A percentile compares a stretch with the other conserved stretches of the same genome.
phyloP scores from a whole-genome alignment of 2,888 invertebrate species.

The Oscheius sp. region DNA sequence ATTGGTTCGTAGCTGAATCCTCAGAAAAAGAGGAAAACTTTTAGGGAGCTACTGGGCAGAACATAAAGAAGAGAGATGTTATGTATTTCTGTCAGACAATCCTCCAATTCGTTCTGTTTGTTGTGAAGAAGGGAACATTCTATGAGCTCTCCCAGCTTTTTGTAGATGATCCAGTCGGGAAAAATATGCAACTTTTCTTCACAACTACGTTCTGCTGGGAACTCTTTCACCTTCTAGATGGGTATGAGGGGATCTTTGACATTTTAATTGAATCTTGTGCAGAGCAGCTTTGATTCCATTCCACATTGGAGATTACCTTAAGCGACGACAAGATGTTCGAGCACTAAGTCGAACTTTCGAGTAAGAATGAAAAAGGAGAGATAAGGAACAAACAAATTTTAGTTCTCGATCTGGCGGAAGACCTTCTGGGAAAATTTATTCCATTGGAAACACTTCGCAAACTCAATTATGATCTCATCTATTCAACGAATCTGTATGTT shows the following conservation, averaged over 20 bases:
- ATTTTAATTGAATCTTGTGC: background rate
- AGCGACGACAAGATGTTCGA: background rate
- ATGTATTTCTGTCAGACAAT: constrained; percentile 16
- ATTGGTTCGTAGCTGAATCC: background rate
- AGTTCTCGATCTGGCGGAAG: background rate
- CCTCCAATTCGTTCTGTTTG: constrained; percentile 24
- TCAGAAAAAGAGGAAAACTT: background rate
- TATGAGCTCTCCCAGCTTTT: constrained; percentile 10
- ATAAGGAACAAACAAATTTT: background rate
- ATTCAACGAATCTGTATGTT: background rate
- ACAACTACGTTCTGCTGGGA: constrained; percentile 24
- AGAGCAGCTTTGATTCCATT: constrained; percentile 21
- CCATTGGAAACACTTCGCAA: background rate
- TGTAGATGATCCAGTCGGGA: background rate
- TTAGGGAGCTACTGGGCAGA: background rate
- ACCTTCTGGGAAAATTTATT: background rate
- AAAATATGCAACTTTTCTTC: constrained; percentile 18
- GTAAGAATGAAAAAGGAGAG: background rate
- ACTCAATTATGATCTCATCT: too few relatives aligned
- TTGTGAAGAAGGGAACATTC: constrained; percentile 18
- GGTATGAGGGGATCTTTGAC: background rate
- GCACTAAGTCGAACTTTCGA: background rate
- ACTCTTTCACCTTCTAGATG: constrained; percentile 6
- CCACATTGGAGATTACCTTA: constrained; percentile 26
- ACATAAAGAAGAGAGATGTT: constrained; percentile 7